Evolutionary conservation across 2,888 invertebrate species (phyloP).

Genomic region (Polydrusus tereticollis): DNA sequence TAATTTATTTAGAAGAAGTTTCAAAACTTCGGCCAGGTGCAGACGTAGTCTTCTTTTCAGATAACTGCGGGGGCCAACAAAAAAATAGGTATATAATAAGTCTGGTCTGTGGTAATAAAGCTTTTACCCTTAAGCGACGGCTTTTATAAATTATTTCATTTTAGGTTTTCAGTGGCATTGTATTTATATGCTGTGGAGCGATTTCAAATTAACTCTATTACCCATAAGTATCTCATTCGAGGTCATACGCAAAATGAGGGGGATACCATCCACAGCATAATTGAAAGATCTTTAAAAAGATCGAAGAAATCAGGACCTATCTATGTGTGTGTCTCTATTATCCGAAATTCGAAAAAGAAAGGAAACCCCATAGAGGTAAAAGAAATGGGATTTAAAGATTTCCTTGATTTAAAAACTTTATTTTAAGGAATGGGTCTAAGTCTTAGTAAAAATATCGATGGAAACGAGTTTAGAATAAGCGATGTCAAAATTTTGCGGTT

Average conservation of each 20-base stretch:
- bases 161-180: conserved; percentile 32
- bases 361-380: conserved; percentile 32
- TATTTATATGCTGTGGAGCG: conserved; percentile 34
- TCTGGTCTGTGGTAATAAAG: background rate
- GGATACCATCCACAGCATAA: conserved; percentile 38
- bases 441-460: conserved; percentile 22
- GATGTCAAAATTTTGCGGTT: conserved; percentile 32
- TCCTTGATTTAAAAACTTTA: conserved; percentile 36
- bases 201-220: conserved; percentile 35
- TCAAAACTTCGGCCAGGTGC: conserved; percentile 12
- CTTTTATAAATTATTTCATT: conserved; percentile 5
- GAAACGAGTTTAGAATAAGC: conserved; percentile 31
- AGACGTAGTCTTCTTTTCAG: conserved; percentile 32
- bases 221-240: conserved; percentile 40
- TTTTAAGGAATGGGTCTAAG: conserved; percentile 24
- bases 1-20: conserved; percentile 29
- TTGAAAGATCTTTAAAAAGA: conserved; percentile 28
- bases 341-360: conserved; percentile 37
- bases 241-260: conserved; percentile 47
- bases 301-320: conserved; percentile 33
- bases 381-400: conserved; percentile 38
- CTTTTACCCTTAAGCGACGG: background rate
- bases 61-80: conserved; percentile 44
- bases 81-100: conserved; percentile 19
- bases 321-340: conserved; percentile 36